Evolutionary conservation across 2,797 vertebrate species (phyloP).

Genomic region (Silurus aristotelis): DNA sequence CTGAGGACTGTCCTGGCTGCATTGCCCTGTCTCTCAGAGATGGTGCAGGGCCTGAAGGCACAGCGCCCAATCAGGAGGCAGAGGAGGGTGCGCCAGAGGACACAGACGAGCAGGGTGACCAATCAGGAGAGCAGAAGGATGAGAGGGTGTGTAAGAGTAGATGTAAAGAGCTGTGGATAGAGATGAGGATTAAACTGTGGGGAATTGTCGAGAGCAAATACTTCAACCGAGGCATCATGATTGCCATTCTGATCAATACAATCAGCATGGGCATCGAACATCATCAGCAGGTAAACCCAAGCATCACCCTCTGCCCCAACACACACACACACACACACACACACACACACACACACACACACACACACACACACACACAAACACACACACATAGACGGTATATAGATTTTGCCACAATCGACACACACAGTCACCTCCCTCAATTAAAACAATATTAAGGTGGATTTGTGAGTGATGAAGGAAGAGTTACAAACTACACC

Average conservation of each 20-base stretch:
- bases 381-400: neutral
- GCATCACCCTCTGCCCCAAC: neutral
- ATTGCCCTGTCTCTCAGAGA: conserved; percentile 58
- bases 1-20: conserved; percentile 78
- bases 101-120: conserved; percentile 53
- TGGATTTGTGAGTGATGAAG: conserved; percentile 24
- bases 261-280: conserved; percentile 98
- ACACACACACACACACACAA: conserved; percentile 25
- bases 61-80: conserved; percentile 53
- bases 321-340: conserved; percentile 21
- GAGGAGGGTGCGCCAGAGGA: conserved; percentile 63
- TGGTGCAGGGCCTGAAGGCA: conserved; percentile 49
- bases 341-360: conserved; percentile 4
- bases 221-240: conserved; percentile 97
- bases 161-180: conserved; percentile 69
- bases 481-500: conserved; percentile 19
- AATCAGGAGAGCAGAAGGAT: conserved; percentile 45
- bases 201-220: conserved; percentile 97
- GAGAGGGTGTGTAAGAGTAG: conserved; percentile 51
- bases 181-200: conserved; percentile 77
- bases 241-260: conserved; percentile 95
- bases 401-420: no score
- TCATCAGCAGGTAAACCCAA: conserved; percentile 85
- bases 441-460: conserved; percentile 10
- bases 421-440: conserved; percentile 12